Conservation (phyloP, 1,140 invertebrate species). For the Centruroides vittatus region DNA sequence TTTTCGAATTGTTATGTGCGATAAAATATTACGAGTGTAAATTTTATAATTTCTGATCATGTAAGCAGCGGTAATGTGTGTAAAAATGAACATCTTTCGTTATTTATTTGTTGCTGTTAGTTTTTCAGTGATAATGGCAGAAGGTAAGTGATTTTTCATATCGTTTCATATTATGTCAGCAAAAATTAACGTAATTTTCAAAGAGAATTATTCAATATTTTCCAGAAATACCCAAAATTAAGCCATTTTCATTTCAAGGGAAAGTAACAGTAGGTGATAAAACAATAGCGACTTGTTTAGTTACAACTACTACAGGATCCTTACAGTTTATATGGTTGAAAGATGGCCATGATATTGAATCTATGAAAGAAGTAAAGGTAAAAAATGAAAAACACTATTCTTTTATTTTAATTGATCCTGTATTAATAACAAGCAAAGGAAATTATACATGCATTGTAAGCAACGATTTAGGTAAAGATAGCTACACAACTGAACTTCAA, state of each 20-base stretch:
- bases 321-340: slow-evolving; percentile 7
- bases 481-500: slow-evolving; percentile 69
- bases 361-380: background rate
- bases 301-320: background rate
- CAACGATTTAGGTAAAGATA: slow-evolving; percentile 82
- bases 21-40: too few species aligned
- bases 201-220: background rate
- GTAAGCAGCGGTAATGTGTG: too few species aligned
- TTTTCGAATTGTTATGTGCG: too few species aligned
- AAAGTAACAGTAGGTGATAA: slow-evolving; percentile 10
- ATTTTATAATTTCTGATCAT: too few species aligned
- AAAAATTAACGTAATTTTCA: too few species aligned
- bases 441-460: slow-evolving; percentile 79
- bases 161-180: too few species aligned
- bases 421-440: slow-evolving; percentile 54
- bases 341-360: background rate
- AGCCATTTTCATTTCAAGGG: slow-evolving; percentile 8
- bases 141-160: too few species aligned
- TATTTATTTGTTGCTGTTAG: too few species aligned
- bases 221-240: slow-evolving; percentile 6
- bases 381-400: slow-evolving; percentile 20
- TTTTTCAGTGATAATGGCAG: too few species aligned
- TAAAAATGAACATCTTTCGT: too few species aligned
- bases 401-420: slow-evolving; percentile 57
- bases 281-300: slow-evolving; percentile 5